phyloP scores from a whole-genome alignment of 2,888 invertebrate species.

The Drosophila neotestacea region DNA sequence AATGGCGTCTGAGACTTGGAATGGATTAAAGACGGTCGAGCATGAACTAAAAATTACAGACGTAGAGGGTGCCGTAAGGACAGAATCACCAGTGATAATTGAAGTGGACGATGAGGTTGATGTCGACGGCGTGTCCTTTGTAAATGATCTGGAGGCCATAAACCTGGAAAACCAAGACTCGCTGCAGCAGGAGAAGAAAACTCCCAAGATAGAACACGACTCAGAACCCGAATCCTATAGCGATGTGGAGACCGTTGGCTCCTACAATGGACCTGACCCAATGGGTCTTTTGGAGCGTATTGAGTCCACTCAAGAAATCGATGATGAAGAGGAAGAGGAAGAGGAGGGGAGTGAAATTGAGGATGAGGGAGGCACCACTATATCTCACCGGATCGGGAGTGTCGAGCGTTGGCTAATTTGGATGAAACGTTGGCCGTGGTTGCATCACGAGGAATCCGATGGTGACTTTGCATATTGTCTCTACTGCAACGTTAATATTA shows the following conservation, averaged over 20 bases:
- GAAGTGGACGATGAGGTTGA: constrained; percentile 54
- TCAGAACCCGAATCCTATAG: constrained; percentile 3
- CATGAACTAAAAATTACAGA: constrained; percentile 69
- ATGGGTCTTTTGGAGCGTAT: constrained; percentile 76
- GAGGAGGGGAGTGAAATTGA: constrained; percentile 49
- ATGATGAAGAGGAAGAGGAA: constrained; percentile 34
- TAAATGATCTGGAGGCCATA: constrained; percentile 22
- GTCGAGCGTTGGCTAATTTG: constrained; percentile 57
- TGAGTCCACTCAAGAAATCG: constrained; percentile 23
- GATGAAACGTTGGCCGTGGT: constrained; percentile 76
- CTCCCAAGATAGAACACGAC: constrained; percentile 46
- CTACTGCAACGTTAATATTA: constrained; percentile 75
- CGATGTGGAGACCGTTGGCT: constrained; percentile 45
- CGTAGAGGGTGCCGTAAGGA: constrained; percentile 54
- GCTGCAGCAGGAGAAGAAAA: constrained; percentile 27
- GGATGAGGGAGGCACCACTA: constrained; percentile 46
- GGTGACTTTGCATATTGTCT: constrained; percentile 73
- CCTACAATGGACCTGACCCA: constrained; percentile 67
- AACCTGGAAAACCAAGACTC: constrained; percentile 21
- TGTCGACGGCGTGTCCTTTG: constrained; percentile 8
- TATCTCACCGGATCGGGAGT: constrained; percentile 21
- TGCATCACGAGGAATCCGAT: constrained; percentile 72
- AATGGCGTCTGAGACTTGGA: constrained; percentile 59
- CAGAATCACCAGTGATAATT: constrained; percentile 24
- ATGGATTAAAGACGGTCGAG: not conserved